These are phyloP conservation scores for Belonocnema kinseyi DNA, from an alignment of 1,140 invertebrate genomes.

Conservation along the genomic window DNA sequence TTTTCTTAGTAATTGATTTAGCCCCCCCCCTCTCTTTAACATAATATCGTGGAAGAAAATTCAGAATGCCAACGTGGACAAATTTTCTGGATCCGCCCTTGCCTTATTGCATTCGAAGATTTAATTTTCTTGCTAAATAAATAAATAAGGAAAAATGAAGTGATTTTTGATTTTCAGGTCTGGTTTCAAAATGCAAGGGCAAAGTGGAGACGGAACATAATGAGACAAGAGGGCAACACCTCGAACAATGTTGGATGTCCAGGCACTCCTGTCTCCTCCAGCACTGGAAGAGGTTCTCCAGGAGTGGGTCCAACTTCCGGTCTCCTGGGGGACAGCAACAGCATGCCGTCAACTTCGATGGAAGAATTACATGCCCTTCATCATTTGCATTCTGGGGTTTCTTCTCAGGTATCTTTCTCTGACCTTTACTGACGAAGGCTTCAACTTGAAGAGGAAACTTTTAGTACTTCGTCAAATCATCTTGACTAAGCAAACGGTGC, in stretches of 20 bases:
- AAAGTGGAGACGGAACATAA: constrained; percentile 93
- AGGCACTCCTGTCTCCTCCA: constrained; percentile 70
- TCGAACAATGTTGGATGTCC: constrained; percentile 68
- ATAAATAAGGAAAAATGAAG: too few relatives aligned
- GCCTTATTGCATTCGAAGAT: too few relatives aligned
- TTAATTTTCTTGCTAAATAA: too few relatives aligned
- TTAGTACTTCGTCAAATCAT: constrained; percentile 19
- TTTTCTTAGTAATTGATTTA: too few relatives aligned
- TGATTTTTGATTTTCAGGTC: constrained; percentile 80
- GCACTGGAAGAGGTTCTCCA: constrained; percentile 68
- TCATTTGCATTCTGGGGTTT: constrained; percentile 72
- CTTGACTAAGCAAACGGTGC: constrained; percentile 17
- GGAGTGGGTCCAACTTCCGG: constrained; percentile 65
- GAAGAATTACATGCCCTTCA: constrained; percentile 74
- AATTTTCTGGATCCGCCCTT: too few relatives aligned
- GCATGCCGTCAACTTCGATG: constrained; percentile 73
- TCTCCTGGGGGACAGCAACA: constrained; percentile 73
- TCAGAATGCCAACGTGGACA: too few relatives aligned
- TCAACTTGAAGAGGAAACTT: constrained; percentile 53
- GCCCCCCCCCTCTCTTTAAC: too few relatives aligned
- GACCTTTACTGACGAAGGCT: constrained; percentile 73
- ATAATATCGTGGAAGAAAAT: too few relatives aligned
- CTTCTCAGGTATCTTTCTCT: constrained; percentile 74
- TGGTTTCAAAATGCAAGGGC: constrained; percentile 99
- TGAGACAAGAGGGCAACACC: constrained; percentile 81